Conservation (phyloP, 2,113 vertebrate genomes). For the Sitta europaea region DNA sequence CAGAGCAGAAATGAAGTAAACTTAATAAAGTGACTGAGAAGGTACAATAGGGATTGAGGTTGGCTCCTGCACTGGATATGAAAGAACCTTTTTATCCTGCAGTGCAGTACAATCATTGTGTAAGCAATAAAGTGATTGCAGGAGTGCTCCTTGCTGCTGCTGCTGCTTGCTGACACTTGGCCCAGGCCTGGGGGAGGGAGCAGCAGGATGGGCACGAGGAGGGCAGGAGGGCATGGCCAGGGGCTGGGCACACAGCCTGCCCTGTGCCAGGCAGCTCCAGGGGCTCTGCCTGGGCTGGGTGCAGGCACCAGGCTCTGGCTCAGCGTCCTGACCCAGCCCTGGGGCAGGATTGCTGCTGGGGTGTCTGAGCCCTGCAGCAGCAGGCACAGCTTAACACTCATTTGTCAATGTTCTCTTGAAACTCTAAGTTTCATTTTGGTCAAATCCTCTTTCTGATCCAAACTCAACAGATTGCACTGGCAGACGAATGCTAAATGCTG, state of each 20-base stretch:
- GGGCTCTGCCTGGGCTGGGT: background rate
- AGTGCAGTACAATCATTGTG: slow-evolving; percentile 1
- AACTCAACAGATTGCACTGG: background rate
- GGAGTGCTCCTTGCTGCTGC: background rate
- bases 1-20: slow-evolving; percentile 67
- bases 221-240: background rate
- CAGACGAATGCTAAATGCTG: background rate
- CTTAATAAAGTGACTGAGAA: slow-evolving; percentile 63
- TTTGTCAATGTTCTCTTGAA: background rate
- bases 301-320: background rate
- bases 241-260: background rate
- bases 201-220: background rate
- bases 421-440: background rate
- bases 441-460: background rate
- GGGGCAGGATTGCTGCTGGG: fast-evolving
- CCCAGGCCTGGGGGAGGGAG: background rate
- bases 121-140: slow-evolving; percentile 28
- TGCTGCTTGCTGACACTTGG: background rate
- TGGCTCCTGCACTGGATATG: slow-evolving; percentile 30
- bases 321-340: background rate
- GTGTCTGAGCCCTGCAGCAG: background rate
- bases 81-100: slow-evolving; percentile 51
- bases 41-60: slow-evolving; percentile 36
- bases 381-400: background rate
- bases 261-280: background rate